Base-by-base conservation (phyloP, 1,140 invertebrate genomes). In the Drosophila repletoides region DNA sequence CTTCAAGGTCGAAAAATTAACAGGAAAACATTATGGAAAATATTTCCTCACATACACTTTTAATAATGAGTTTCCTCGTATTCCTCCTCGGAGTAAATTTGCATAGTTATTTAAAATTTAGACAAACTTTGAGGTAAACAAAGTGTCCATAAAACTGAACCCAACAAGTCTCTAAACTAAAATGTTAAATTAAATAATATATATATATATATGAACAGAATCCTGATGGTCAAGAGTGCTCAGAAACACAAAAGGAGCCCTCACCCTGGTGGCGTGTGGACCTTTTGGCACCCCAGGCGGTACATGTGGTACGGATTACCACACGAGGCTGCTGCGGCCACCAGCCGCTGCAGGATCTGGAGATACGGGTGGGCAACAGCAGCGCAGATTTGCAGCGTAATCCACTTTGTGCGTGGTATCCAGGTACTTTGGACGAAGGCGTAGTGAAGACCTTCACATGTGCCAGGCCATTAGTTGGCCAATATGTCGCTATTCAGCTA, bases 231-330 rank as follows among this genome's bases (percentile, higher is more conserved):
- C 95, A 95, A 79, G 91, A 95, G 58, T 98, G 97, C 89, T 96
- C 96, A 0, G 96, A 97, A 90, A 98, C 97, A 0, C 94, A 96
- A 74, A 94, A 94, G 46, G 97, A 98, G 83, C 93, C 94, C 0
- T 97, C 96, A 6, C 96, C 97, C 0, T 98, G 96, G 96, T 98
- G 97, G 97, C 94, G 94, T 61, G 96, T 97, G 0, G 95, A 98
- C 88, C 91, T 98, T 7, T 92, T 98, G 3, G 92, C 94, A 33
- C 93, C 96, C 6, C 97, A 97, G 86, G 92, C 96, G 5, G 94
- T 98, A 26, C 94, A 95, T 80, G 95, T 96, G 5, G 95, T 98
- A 5, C 91, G 96, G 53, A 94, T 98, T 6, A 96, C 96, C 0
- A 97, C 96, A 0, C 92, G 96, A 89, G 95, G 95, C 19, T 96